phyloP scores from a whole-genome alignment of 2,888 invertebrate genomes.

The Hydropsyche betteni region DNA sequence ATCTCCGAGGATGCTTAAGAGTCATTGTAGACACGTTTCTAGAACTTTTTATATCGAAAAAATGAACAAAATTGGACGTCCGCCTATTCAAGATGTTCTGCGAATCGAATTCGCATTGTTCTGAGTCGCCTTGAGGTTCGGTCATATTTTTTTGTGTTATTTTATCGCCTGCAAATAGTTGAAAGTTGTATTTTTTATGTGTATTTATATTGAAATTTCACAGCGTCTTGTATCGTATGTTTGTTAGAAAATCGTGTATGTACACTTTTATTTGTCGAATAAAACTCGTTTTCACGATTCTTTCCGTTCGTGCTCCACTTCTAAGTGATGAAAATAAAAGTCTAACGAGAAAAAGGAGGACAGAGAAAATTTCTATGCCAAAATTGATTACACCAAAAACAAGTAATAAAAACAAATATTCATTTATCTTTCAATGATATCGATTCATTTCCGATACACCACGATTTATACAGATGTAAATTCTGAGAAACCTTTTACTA shows the following conservation, averaged over 20 bases:
- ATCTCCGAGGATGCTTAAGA: too few relatives aligned
- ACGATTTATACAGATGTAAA: too few relatives aligned
- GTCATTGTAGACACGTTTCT: neutral
- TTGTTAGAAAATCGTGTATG: constrained; percentile 21
- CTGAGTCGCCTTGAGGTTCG: too few relatives aligned
- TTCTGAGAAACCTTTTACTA: too few relatives aligned
- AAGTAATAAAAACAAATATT: neutral
- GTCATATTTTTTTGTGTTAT: neutral
- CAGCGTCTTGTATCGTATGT: neutral
- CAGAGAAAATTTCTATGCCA: constrained; percentile 45
- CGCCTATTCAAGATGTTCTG: too few relatives aligned
- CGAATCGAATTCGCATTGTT: too few relatives aligned
- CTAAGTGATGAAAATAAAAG: constrained; percentile 40
- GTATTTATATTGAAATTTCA: neutral
- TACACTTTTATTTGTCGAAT: constrained; percentile 11
- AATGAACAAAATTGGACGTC: too few relatives aligned
- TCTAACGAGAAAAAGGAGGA: constrained; percentile 43
- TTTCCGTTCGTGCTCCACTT: constrained; percentile 37
- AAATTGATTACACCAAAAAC: constrained; percentile 18
- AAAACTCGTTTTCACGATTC: constrained; percentile 36
- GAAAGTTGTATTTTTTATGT: neutral
- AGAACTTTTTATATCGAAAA: neutral
- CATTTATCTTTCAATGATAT: too few relatives aligned
- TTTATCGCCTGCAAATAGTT: neutral
- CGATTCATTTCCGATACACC: too few relatives aligned